Base-by-base conservation (phyloP, 2,888 invertebrate species). In the Hemicrepidius hirtus region DNA sequence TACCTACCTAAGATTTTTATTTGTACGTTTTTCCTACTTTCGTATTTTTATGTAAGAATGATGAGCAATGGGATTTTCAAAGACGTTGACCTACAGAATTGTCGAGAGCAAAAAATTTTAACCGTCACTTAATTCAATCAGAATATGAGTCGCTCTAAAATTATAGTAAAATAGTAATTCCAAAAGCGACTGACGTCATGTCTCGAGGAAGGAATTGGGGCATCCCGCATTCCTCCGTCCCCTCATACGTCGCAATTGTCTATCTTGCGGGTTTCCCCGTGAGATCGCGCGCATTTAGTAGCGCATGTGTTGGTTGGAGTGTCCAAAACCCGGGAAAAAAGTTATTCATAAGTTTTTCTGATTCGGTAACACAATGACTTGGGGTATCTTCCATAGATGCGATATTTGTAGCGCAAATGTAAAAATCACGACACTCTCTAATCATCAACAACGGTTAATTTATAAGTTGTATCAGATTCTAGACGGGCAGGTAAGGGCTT, bases 271-370 rank as follows among this genome's bases (percentile, higher is more conserved):
- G 44, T 66, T 71, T 71, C 60, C 71, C 71, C 71, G 71, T 67
- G 66, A 66, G 66, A 50, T 62, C 57, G 66, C 66, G 71, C 71
- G 50, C 59, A 35, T 24, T 41, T n/a, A 28, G 9, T 16, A 21
- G 66, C 66, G 71, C 66, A 50, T 24, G 37, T 35, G 37, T 46
- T 50, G 18, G 44, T 40, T 59, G 60, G 46, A 60, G 35, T 35
- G 49, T 60, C 66, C 57, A 71, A 71, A 71, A 71, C 32, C 60
- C 66, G 44, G 66, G 44, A 59, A 63, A 71, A 71, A 60, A 68
- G 59, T 68, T 71, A 66, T 66, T 65, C 59, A 65, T 66, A 66
- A 50, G 49, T 62, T 71, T 66, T 60, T 66, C 65, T 64, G 37
- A 68, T 46, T 49, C 59, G 10, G 37, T 46, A 59, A 59, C 49